Evolutionary conservation across 30 jellyfish, hydroid and myxozoan species (phyloP), one percentile per base, ranked within the genome.

Genomic region (Catostylus mosaicus): DNA sequence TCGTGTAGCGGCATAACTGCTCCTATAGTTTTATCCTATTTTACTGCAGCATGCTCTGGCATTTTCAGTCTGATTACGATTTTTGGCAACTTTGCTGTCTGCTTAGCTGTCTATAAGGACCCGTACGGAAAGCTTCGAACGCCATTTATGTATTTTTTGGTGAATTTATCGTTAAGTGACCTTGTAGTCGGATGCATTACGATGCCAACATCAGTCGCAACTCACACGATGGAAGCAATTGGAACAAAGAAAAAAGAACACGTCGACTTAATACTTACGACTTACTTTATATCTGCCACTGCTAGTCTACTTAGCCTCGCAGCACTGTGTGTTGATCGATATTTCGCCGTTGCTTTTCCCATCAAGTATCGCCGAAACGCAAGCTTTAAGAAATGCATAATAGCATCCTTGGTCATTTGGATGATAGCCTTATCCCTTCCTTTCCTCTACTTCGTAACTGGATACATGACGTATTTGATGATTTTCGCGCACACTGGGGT

Each of bases 61-160:
- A 40, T 80, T 32, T 45, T 83, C 47, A 69, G 91, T 36, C 61
- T 75, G 10, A 29, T 89, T 22, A 76, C 97, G 3, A 77, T 83
- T 16, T 4, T 40, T 38, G 97, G 97, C 18, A 89, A 89, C 67
- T 62, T 77, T 6, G 71, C 82, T 29, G 82, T 89, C 34, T 70
- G 89, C 89, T 29, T 89, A 9, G 97, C 97, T 18, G 95, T 89
- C 30, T 24, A 70, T 36, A 75, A 68, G 59, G 97, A 89, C 67
- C 97, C 97, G 35, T 69, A 63, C 46, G 80, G 80, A 29, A 89
- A 83, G 69, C 88, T 89, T 22, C 97, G 95, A n/a, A 82, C 97
- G 29, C 97, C 97, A 70, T 89, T 89, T 86, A 89, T 78, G 91
- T 89, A 37, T 54, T 70, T 89, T 52, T 88, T 89, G 74, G 89